Base-by-base conservation (phyloP, 2,113 vertebrate species). In the Pseudolaguvia tuberculata region DNA sequence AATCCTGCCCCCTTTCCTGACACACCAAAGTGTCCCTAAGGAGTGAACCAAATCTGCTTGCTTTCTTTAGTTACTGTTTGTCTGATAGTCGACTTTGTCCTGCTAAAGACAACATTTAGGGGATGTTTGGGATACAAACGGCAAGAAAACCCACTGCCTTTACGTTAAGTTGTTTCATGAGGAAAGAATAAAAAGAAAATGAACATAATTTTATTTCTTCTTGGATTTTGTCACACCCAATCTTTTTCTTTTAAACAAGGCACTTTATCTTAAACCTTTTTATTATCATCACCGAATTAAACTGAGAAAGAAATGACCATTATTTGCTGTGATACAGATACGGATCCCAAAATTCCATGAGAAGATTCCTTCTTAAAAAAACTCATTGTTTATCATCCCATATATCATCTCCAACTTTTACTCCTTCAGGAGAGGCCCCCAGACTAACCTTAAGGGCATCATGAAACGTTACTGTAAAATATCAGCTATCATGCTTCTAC, bases 21-120 rank as follows among this genome's bases (percentile, higher is more conserved):
- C 70, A 72, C 51, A 59, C 70, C 59, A 2, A 42, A 29, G 55
- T 0, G 42, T 72, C 70, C 39, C 70, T 25, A 5, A 29, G 56
- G 55, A 50, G 21, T 4, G 20, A 57, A 45, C 8, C 55, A 27
- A 48, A 27, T 72, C 55, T 17, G 25, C 12, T 2, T 31, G 31
- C 56, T 59, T 61, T 59, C 12, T n/a, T 31, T 10, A 48, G 18
- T 47, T 59, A 48, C 70, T 50, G 8, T 2, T 8, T 9, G 39
- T 31, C 42, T 27, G 69, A 58, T 20, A 57, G 5, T 23, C 10
- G 39, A 58, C 53, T 63, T n/a, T n/a, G n/a, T n/a, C n/a, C n/a
- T n/a, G n/a, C n/a, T n/a, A n/a, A n/a, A n/a, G n/a, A n/a, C n/a
- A n/a, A n/a, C n/a, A n/a, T n/a, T n/a, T n/a, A n/a, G n/a, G n/a